Evolutionary conservation across 2,888 invertebrate genomes (phyloP).

Genomic region (Erynnis tages): DNA sequence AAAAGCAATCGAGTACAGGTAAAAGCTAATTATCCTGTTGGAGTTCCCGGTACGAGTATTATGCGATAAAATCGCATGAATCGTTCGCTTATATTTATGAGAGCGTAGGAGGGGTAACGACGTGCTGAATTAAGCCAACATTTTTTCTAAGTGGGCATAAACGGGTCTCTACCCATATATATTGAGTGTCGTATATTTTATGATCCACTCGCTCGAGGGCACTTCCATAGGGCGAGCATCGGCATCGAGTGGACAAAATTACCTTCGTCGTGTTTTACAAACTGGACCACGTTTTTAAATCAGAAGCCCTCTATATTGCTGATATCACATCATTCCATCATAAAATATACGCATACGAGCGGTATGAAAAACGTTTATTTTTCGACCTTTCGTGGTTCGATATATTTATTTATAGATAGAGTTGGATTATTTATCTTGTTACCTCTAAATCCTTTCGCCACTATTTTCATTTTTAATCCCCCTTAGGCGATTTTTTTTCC

Average conservation of each 20-base stretch:
- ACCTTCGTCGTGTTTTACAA: constrained; percentile 65
- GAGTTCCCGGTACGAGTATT: constrained; percentile 54
- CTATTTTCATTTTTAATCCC: background rate
- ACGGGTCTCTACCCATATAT: constrained; percentile 68
- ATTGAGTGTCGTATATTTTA: constrained; percentile 78
- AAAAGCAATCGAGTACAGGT: constrained; percentile 39
- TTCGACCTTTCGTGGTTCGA: too few species aligned
- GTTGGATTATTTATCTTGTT: too few species aligned
- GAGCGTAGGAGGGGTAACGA: constrained; percentile 55
- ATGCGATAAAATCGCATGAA: constrained; percentile 67
- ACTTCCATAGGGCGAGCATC: constrained; percentile 60
- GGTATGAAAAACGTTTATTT: background rate
- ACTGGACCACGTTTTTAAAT: constrained; percentile 40
- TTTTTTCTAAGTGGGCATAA: constrained; percentile 79
- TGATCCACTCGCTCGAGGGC: constrained; percentile 69
- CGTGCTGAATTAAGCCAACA: constrained; percentile 75
- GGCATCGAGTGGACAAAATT: constrained; percentile 70
- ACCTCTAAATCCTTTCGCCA: too few species aligned
- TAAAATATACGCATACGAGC: background rate
- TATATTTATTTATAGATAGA: too few species aligned
- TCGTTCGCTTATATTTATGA: constrained; percentile 67
- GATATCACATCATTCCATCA: constrained; percentile 7
- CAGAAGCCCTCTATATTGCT: constrained; percentile 7
- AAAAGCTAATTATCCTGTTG: constrained; percentile 62
- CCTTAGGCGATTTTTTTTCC: constrained; percentile 3